phyloP scores from a whole-genome alignment of 2,113 vertebrate genomes.

The Speoplatyrhinus poulsoni region DNA sequence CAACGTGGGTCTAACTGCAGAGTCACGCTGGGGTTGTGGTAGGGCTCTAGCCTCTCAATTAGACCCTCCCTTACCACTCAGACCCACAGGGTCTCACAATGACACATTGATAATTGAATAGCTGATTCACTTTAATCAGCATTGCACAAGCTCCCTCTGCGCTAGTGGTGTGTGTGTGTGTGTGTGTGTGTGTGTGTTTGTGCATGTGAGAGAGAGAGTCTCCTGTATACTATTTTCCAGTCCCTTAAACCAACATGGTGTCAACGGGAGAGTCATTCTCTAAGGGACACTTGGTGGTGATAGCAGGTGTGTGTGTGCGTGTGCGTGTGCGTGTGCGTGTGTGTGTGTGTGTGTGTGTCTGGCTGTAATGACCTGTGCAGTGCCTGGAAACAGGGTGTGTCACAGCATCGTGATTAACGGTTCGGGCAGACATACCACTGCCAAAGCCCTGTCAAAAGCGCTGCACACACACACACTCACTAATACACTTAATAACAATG shows the following conservation, averaged over 20 bases:
- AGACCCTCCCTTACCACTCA: conserved; percentile 26
- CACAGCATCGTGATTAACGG: conserved; percentile 65
- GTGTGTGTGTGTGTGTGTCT: conserved; percentile 20
- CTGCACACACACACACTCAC: conserved; percentile 2
- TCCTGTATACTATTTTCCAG: background rate
- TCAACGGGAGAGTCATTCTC: conserved; percentile 7
- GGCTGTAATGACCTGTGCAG: conserved; percentile 64
- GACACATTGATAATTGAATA: conserved; percentile 58
- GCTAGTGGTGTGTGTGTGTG: background rate
- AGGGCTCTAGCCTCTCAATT: conserved; percentile 56
- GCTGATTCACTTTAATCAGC: conserved; percentile 55
- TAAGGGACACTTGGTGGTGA: conserved; percentile 13
- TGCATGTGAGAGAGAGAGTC: background rate
- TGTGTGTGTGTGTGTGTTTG: conserved; percentile 11
- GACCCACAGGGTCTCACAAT: conserved; percentile 31
- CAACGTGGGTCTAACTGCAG: conserved; percentile 44
- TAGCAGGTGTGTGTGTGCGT: conserved; percentile 33
- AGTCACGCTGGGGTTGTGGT: conserved; percentile 15
- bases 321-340: conserved; percentile 20
- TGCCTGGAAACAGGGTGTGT: conserved; percentile 52
- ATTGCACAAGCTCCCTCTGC: conserved; percentile 24
- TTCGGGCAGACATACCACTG: conserved; percentile 51
- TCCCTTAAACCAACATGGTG: conserved; percentile 25
- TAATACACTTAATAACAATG: background rate
- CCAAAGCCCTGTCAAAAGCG: conserved; percentile 49